A percentile compares a stretch with the other conserved stretches of the same genome.
phyloP scores from a whole-genome alignment of 1,140 invertebrate genomes.

The Monomorium pharaonis region DNA sequence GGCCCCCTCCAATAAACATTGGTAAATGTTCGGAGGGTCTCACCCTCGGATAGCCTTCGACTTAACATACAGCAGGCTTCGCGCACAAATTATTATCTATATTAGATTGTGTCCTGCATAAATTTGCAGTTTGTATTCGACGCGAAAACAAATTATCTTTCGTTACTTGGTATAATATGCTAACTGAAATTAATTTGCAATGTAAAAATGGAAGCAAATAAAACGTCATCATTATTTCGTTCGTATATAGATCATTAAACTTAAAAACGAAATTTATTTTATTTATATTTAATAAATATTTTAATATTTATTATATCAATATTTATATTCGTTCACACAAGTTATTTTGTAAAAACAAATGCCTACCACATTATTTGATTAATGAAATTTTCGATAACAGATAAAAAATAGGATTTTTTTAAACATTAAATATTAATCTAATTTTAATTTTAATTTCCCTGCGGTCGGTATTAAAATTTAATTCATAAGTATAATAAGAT shows the following conservation, averaged over 20 bases:
- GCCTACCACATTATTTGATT: not conserved
- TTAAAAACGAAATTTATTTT: not conserved
- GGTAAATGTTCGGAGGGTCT: not conserved
- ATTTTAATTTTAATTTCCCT: not conserved
- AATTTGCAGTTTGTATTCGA: not conserved
- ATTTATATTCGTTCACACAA: not conserved
- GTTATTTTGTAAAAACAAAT: not conserved
- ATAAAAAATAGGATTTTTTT: not conserved
- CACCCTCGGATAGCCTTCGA: not conserved
- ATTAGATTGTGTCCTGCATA: not conserved
- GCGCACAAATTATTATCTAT: not conserved
- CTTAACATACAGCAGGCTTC: not conserved
- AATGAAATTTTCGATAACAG: not conserved
- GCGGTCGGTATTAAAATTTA: not conserved
- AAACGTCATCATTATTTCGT: not conserved
- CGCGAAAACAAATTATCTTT: not conserved
- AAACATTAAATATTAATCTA: not conserved
- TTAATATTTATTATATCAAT: slow-evolving; percentile 10
- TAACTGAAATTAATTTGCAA: slow-evolving; percentile 2
- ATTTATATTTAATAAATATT: not conserved
- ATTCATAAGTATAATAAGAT: not conserved
- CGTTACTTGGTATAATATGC: not conserved
- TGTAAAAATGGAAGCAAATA: not conserved
- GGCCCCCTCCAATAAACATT: not conserved
- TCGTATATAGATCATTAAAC: not conserved